phyloP scores from a whole-genome alignment of 2,888 invertebrate genomes.

The Trisateles emortualis region DNA sequence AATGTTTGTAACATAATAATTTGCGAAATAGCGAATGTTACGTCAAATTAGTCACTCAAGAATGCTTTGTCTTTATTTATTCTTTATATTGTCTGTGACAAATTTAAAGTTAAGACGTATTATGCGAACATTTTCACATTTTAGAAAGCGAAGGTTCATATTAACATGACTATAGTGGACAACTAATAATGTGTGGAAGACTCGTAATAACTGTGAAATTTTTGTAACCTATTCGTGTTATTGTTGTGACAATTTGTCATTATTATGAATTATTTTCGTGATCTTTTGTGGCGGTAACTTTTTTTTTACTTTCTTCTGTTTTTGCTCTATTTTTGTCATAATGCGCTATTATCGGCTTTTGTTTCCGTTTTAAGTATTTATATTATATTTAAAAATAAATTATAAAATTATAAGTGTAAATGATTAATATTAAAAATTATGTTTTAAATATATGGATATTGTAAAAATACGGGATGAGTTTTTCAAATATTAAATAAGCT shows the following conservation, averaged over 20 bases:
- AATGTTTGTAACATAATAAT: conserved; percentile 31
- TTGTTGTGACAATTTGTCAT: conserved; percentile 13
- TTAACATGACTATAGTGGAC: conserved; percentile 72
- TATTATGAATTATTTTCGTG: conserved; percentile 10
- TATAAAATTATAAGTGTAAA: no score
- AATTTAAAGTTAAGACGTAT: conserved; percentile 63
- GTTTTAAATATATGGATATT: no score
- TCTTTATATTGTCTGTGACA: conserved; percentile 51
- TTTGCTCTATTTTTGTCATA: no score
- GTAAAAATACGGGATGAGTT: no score
- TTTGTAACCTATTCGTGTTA: conserved; percentile 53
- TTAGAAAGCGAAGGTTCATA: conserved; percentile 83
- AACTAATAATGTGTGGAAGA: conserved; percentile 53
- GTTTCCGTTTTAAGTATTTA: no score
- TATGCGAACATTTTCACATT: conserved; percentile 73
- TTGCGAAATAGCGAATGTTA: conserved; percentile 55
- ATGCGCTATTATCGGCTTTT: no score
- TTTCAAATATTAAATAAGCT: no score
- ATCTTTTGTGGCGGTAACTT: background rate
- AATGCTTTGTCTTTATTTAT: conserved; percentile 42
- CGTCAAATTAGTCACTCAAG: conserved; percentile 53
- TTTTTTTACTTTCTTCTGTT: background rate
- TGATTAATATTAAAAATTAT: no score
- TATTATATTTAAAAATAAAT: no score
- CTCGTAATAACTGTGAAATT: conserved; percentile 63